phyloP scores from a whole-genome alignment of 2,113 vertebrate species.

The Crotalus horridus region DNA sequence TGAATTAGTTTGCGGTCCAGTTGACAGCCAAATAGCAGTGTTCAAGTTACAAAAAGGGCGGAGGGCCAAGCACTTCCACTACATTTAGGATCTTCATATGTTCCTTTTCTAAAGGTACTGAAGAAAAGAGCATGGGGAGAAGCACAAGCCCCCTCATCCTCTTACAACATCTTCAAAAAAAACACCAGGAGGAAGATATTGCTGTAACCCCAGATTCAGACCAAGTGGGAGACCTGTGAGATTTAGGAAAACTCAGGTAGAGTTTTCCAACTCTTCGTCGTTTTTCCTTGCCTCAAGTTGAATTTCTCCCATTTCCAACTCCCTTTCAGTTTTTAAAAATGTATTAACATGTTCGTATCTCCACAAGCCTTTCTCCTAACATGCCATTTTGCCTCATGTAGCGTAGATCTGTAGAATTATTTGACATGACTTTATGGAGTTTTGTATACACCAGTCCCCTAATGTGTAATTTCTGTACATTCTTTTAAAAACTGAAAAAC shows the following conservation, averaged over 20 bases:
- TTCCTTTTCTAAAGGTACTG: slow-evolving; percentile 11
- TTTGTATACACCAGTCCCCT: not conserved
- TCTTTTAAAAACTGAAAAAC: not conserved
- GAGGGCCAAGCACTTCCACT: slow-evolving; percentile 16
- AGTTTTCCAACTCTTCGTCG: not conserved
- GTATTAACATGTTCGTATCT: not conserved
- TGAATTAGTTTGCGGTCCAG: slow-evolving; percentile 26
- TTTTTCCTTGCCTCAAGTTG: not conserved
- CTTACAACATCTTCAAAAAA: not conserved
- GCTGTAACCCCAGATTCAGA: slow-evolving; percentile 5
- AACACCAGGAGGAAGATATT: slow-evolving; percentile 13
- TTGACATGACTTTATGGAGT: not conserved
- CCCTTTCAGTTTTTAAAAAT: not conserved
- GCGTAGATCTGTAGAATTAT: not conserved
- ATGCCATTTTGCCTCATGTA: not conserved
- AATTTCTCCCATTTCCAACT: not conserved
- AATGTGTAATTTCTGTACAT: not conserved
- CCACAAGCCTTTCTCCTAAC: not conserved
- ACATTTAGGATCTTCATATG: slow-evolving; percentile 3
- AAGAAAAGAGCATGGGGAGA: slow-evolving; percentile 1
- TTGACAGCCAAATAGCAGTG: slow-evolving; percentile 31
- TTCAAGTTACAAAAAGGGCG: slow-evolving; percentile 13
- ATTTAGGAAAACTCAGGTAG: not conserved
- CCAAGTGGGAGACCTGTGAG: not conserved
- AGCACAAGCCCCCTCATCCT: not conserved